phyloP scores from a whole-genome alignment of 1,140 invertebrate genomes.

The Drosophila ironensis region DNA sequence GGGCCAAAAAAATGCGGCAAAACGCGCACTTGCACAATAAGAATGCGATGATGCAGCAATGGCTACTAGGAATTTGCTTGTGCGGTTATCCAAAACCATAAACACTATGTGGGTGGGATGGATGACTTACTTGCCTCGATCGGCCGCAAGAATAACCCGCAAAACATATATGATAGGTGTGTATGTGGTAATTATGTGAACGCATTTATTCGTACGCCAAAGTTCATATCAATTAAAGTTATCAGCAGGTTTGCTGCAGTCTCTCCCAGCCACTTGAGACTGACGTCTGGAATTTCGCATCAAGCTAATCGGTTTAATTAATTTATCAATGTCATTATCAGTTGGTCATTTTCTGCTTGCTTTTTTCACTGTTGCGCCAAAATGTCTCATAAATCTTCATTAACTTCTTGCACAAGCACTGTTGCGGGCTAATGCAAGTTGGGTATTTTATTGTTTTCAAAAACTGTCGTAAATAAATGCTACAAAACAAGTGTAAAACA shows the following conservation, averaged over 20 bases:
- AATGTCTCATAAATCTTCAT: slow-evolving; percentile 31
- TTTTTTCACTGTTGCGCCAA: slow-evolving; percentile 13
- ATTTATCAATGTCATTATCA: slow-evolving; percentile 63
- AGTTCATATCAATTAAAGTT: slow-evolving; percentile 12
- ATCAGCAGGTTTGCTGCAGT: not conserved
- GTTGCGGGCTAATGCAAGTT: not conserved
- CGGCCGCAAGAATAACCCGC: not conserved
- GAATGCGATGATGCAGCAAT: slow-evolving; percentile 23
- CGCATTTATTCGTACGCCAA: not conserved
- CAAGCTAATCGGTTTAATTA: slow-evolving; percentile 21
- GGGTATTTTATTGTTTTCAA: no score
- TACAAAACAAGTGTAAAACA: not conserved
- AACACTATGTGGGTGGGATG: not conserved
- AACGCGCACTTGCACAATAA: slow-evolving; percentile 9
- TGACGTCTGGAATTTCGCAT: slow-evolving; percentile 17
- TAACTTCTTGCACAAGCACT: no score
- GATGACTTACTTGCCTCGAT: slow-evolving; percentile 22
- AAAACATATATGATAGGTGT: not conserved
- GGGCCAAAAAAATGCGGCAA: slow-evolving; percentile 43
- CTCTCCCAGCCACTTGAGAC: slow-evolving; percentile 1
- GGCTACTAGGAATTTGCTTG: slow-evolving; percentile 38
- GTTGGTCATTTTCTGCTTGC: slow-evolving; percentile 33
- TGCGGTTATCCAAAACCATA: slow-evolving; percentile 2
- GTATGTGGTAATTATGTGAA: not conserved
- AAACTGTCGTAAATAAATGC: no score